phyloP scores from a whole-genome alignment of 2,113 vertebrate species.

The Bubo scandiacus region DNA sequence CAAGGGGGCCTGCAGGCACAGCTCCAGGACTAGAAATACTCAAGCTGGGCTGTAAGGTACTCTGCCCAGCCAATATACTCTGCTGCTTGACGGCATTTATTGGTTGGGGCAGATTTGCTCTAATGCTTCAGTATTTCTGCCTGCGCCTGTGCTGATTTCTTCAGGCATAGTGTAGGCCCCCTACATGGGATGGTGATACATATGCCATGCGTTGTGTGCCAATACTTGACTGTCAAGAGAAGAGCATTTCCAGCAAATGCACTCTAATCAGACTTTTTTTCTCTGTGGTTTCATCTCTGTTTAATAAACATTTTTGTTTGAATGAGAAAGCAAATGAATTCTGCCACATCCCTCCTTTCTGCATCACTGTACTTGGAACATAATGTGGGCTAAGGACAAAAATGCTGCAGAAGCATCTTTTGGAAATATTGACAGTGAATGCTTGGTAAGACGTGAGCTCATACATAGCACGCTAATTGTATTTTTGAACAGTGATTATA shows the following conservation, averaged over 20 bases:
- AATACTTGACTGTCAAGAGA: background rate
- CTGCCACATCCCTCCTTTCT: background rate
- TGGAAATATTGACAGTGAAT: background rate
- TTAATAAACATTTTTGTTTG: constrained; percentile 14
- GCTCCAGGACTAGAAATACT: background rate
- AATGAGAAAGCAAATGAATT: background rate
- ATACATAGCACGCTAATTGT: background rate
- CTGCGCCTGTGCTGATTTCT: background rate
- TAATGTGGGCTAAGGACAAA: background rate
- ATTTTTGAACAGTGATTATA: background rate
- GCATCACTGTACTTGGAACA: background rate
- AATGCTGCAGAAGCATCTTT: constrained; percentile 44
- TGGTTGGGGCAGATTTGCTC: background rate
- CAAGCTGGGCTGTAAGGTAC: background rate
- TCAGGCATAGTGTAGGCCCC: background rate
- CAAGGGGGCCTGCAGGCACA: background rate
- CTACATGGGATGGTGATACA: background rate
- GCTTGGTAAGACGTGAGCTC: background rate
- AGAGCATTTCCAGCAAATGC: constrained; percentile 14
- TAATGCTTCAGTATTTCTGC: background rate
- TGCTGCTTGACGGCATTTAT: background rate
- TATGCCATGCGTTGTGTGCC: background rate
- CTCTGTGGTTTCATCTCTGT: background rate
- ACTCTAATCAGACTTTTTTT: background rate
- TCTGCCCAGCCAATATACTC: background rate